A percentile compares a stretch with the other conserved stretches of the same genome.
Evolutionary conservation across 2,797 vertebrate species (phyloP).

Genomic region (Dendrocincla fuliginosa): DNA sequence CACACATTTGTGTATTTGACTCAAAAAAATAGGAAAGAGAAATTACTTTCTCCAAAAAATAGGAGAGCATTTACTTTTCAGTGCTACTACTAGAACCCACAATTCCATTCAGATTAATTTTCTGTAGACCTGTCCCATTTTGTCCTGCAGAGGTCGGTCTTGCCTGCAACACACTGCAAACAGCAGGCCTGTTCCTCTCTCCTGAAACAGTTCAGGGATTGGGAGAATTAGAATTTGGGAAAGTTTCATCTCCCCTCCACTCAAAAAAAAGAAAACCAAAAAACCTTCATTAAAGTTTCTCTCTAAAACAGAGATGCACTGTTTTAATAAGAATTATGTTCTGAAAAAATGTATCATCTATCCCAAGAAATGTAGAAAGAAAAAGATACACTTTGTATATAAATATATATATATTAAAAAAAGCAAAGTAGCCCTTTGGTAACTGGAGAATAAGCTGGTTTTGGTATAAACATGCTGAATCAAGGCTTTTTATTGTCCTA

Average conservation of each 20-base stretch:
- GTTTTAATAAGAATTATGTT: not conserved
- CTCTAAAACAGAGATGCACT: not conserved
- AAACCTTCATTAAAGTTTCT: not conserved
- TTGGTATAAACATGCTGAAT: not conserved
- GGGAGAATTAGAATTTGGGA: not conserved
- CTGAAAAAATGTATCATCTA: not conserved
- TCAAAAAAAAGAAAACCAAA: not conserved
- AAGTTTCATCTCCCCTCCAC: not conserved
- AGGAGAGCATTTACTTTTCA: not conserved
- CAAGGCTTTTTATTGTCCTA: not conserved
- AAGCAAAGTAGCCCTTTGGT: not conserved
- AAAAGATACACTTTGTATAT: not conserved
- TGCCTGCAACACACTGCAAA: constrained; percentile 50
- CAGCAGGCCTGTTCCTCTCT: not conserved
- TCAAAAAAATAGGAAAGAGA: not conserved
- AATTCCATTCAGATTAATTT: not conserved
- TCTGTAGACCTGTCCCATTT: not conserved
- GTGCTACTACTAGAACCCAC: not conserved
- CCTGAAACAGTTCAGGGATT: not conserved
- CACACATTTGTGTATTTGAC: not conserved
- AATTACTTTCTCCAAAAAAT: not conserved
- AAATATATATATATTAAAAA: too few species aligned
- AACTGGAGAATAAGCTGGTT: not conserved
- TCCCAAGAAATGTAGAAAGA: not conserved
- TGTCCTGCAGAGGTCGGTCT: constrained; percentile 76